Evolutionary conservation across 2,797 vertebrate genomes (phyloP).

Genomic region (Trachops cirrhosus): DNA sequence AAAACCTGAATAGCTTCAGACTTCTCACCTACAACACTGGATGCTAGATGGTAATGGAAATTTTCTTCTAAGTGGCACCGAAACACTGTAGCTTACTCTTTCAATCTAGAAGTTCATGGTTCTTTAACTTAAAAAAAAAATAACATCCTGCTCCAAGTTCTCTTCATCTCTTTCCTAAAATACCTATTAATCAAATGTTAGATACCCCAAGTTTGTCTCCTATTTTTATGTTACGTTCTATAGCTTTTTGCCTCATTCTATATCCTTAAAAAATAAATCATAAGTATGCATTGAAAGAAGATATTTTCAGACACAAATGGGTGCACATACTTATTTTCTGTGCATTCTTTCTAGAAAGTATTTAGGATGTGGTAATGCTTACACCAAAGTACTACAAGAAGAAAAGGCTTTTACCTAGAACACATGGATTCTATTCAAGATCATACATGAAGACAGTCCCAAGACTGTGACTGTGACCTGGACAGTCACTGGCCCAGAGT

Average conservation of each 20-base stretch:
- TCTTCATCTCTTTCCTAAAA: neutral
- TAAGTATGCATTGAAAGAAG: neutral
- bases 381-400: neutral
- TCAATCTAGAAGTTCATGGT: neutral
- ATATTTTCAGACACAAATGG: neutral
- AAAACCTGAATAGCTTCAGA: neutral
- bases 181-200: neutral
- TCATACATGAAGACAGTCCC: neutral
- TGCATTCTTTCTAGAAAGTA: neutral
- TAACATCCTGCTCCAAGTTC: neutral
- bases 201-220: neutral
- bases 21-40: neutral
- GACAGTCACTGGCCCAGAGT: neutral
- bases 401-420: neutral
- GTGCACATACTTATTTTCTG: neutral
- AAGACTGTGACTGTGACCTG: neutral
- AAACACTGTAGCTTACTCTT: neutral
- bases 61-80: neutral
- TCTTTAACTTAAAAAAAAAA: neutral
- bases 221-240: neutral
- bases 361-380: neutral
- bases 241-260: neutral
- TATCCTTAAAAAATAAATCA: neutral
- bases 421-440: neutral
- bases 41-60: neutral